Conservation (phyloP, 2,113 vertebrate genomes). For the Suricata suricatta region DNA sequence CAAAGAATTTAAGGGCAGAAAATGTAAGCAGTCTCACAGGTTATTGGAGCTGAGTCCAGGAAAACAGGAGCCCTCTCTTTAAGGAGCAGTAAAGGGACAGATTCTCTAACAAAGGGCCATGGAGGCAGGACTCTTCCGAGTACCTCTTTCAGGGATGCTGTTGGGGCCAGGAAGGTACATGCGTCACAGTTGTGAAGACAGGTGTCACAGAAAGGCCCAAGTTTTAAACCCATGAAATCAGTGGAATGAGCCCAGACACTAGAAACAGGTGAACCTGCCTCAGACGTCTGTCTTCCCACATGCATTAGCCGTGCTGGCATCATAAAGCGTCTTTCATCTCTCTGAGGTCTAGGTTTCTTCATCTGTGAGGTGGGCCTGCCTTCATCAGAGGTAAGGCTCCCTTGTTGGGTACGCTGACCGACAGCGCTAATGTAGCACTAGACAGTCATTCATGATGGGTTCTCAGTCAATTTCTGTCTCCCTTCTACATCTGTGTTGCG, state of each 20-base stretch:
- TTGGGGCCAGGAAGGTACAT: not conserved
- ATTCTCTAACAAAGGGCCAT: fast-evolving
- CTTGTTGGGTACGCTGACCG: fast-evolving
- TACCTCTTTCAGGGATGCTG: fast-evolving
- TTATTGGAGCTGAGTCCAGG: no score
- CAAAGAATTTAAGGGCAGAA: not conserved
- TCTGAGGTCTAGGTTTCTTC: not conserved
- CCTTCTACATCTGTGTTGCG: not conserved
- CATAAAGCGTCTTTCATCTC: fast-evolving
- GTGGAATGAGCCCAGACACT: not conserved
- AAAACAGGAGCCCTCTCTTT: not conserved
- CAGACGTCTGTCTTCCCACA: no score
- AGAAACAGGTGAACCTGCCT: not conserved
- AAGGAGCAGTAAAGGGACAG: not conserved
- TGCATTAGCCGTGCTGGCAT: not conserved
- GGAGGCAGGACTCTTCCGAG: fast-evolving
- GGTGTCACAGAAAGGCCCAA: not conserved
- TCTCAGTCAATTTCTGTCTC: not conserved
- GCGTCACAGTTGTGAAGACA: not conserved
- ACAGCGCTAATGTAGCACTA: no score
- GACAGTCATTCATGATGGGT: not conserved
- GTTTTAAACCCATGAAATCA: not conserved
- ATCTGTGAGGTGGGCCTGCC: no score
- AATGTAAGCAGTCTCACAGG: not conserved
- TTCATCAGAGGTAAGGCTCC: no score